Evolutionary conservation across 2,113 vertebrate species (phyloP).

Genomic region (Plecotus auritus): DNA sequence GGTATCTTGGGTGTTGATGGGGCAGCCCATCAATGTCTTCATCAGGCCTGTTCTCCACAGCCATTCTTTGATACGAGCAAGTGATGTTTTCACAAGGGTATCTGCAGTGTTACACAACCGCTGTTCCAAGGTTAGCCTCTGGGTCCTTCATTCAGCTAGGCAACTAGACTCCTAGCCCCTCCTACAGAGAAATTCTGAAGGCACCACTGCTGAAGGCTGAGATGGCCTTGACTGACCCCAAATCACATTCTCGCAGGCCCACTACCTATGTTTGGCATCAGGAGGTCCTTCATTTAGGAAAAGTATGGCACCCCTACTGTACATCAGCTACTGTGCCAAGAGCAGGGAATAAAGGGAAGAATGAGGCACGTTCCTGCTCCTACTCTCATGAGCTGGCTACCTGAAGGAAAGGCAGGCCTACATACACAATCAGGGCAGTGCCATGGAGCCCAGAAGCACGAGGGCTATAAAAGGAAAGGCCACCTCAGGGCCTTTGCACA

Average conservation of each 20-base stretch:
- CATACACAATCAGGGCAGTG: rapidly evolving
- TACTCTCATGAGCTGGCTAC: not conserved
- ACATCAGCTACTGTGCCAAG: not conserved
- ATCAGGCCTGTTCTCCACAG: not conserved
- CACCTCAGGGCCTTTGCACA: not conserved
- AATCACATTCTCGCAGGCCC: not conserved
- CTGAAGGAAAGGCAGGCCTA: not conserved
- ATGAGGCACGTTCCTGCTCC: not conserved
- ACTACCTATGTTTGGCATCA: not conserved
- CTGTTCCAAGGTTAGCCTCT: not conserved
- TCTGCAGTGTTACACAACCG: not conserved
- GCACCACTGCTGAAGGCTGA: rapidly evolving
- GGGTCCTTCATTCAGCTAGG: not conserved
- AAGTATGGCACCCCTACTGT: not conserved
- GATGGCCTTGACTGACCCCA: not conserved
- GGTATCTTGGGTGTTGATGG: not conserved
- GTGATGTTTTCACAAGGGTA: not conserved
- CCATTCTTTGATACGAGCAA: not conserved
- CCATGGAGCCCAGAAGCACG: not conserved
- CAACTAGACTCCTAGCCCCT: not conserved
- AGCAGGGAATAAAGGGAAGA: not conserved
- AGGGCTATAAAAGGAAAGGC: not conserved
- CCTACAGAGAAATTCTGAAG: not conserved
- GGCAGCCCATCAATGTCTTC: not conserved
- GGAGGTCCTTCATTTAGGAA: not conserved